phyloP scores from a whole-genome alignment of 2,113 vertebrate species.

The Passerina amoena region DNA sequence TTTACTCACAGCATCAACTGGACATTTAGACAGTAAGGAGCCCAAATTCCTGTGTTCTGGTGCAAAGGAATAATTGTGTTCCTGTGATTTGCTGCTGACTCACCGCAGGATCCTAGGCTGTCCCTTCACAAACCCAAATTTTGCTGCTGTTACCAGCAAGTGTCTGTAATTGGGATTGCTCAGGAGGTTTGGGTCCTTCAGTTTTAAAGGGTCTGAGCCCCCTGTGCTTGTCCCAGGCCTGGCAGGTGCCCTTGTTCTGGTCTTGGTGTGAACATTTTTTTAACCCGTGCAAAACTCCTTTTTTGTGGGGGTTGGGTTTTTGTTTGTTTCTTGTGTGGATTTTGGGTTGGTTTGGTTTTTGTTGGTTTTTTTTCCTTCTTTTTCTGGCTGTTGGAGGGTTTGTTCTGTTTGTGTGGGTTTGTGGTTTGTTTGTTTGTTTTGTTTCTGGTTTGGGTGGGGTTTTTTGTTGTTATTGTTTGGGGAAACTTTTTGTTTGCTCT shows the following conservation, averaged over 20 bases:
- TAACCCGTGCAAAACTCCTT: rapidly evolving
- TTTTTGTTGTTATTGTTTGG: no score
- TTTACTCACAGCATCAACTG: neutral
- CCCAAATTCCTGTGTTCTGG: neutral
- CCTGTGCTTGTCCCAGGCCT: rapidly evolving
- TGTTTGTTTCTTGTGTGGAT: neutral
- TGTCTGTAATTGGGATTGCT: rapidly evolving
- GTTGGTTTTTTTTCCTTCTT: rapidly evolving
- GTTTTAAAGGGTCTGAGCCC: neutral
- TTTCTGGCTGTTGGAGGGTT: neutral
- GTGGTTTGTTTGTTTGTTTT: neutral
- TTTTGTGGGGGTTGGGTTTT: neutral
- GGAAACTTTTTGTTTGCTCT: neutral
- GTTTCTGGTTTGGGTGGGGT: neutral
- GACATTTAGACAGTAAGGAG: neutral
- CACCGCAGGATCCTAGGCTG: neutral
- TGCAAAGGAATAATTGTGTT: neutral
- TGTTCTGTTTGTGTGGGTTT: neutral
- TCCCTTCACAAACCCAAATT: neutral
- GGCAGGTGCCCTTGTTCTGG: neutral
- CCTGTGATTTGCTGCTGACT: neutral
- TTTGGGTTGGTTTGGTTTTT: neutral
- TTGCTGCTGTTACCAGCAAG: neutral
- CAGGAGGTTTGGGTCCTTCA: neutral
- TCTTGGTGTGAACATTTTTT: neutral